Conservation (phyloP, 2,113 vertebrate species). For the human region DNA sequence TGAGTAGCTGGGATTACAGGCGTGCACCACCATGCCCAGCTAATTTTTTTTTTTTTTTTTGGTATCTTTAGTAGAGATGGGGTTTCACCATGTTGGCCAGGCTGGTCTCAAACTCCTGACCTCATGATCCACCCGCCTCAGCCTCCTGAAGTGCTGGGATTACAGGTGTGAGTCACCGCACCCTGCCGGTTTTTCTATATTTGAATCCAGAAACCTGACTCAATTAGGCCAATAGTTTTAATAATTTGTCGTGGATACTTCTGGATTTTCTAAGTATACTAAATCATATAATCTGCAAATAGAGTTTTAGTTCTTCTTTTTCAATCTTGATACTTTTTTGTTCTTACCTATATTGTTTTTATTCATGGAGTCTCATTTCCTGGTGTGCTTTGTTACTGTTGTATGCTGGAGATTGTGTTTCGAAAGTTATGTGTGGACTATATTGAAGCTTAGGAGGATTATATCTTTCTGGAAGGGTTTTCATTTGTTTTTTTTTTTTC, state of each 20-base stretch:
- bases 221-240: neutral
- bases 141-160: too few species aligned
- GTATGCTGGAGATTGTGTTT: neutral
- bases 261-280: neutral
- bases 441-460: neutral
- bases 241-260: slow-evolving; percentile 14
- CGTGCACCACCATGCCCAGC: too few species aligned
- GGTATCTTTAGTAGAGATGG: too few species aligned
- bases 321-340: neutral
- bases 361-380: neutral
- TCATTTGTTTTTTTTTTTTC: neutral
- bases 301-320: neutral
- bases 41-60: too few species aligned
- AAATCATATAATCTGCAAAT: neutral
- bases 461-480: neutral
- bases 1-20: too few species aligned
- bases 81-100: too few species aligned
- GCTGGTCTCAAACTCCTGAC: too few species aligned
- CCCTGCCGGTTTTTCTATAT: neutral
- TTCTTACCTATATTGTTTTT: neutral
- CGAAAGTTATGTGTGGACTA: neutral
- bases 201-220: neutral
- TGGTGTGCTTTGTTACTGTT: neutral
- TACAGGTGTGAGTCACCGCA: too few species aligned
- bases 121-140: too few species aligned